Evolutionary conservation across 2,113 vertebrate species (phyloP), one percentile per base, ranked within the genome.

Genomic region (Zootoca vivipara): DNA sequence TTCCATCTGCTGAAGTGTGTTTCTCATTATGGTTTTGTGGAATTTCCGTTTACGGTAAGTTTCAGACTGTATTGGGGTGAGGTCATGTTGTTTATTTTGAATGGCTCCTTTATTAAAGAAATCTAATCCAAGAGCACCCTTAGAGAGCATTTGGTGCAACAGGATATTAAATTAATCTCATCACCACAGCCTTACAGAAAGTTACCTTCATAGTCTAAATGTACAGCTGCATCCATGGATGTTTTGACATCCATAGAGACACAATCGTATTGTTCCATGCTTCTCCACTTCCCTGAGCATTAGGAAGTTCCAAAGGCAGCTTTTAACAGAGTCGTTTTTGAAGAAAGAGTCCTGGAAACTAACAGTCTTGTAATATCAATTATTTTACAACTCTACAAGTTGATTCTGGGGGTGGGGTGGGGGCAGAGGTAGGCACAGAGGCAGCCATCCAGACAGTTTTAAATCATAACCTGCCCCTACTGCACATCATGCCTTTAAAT

Each of bases 1-100:
- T 89, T 94, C 62, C 30, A 83, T 95, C 91, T 94, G 92, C 89
- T 91, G 92, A 94, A 94, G 93, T 95, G 91, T 67, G 90, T 90
- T 94, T 95, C 94, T 94, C 94, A 89, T 94, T 95, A 93, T 83
- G 90, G 86, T 89, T 95, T 94, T 94, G 92, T 93, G 94, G 94
- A 80, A 91, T 89, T 94, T 95, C 95, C 93, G 93, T 92, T 93
- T 93, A 94, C 92, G 91, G 90, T 94, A 95, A 89, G 90, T 93
- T 94, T 94, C 93, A 94, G 94, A 79, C 33, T 6, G 87, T 93
- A 94, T 95, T 95, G 93, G 89, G 67, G 73, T 96, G 95, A 96
- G 80, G 87, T 96, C 94, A 95, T 88, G 73, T 88, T 94, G 89
- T 95, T 96, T 95, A 93, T 90, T 95, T 94, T 96, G 92, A 95